Conservation (phyloP, 2,888 invertebrate species). For the Chrysolina americana region DNA sequence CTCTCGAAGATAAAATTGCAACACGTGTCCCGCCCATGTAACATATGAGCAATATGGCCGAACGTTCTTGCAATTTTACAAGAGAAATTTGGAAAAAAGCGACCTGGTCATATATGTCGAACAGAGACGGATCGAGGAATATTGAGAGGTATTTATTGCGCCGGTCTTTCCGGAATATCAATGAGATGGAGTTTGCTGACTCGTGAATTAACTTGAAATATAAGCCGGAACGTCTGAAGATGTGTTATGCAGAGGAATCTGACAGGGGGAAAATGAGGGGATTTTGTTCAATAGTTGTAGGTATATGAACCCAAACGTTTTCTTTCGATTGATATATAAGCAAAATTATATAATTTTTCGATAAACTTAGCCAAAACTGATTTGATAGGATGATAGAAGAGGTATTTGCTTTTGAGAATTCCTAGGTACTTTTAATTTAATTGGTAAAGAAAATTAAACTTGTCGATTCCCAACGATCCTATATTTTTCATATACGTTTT, state of each 20-base stretch:
- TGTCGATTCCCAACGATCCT: too few species aligned
- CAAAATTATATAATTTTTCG: too few species aligned
- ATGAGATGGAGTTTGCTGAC: slow-evolving; percentile 10
- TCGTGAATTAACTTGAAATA: neutral
- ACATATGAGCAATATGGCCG: slow-evolving; percentile 45
- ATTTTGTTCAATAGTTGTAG: too few species aligned
- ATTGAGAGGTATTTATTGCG: slow-evolving; percentile 20
- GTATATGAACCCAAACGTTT: too few species aligned
- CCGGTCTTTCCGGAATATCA: slow-evolving; percentile 3
- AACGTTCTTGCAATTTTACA: slow-evolving; percentile 40
- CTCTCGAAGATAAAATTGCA: slow-evolving; percentile 47
- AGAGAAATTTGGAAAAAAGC: slow-evolving; percentile 36
- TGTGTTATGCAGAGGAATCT: neutral
- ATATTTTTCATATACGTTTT: too few species aligned
- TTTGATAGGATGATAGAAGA: too few species aligned
- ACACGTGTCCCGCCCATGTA: slow-evolving; percentile 47
- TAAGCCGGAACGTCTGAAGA: neutral
- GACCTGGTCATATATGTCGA: slow-evolving; percentile 1
- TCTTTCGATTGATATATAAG: too few species aligned
- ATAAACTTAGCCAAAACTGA: too few species aligned
- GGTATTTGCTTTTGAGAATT: too few species aligned
- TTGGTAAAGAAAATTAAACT: too few species aligned
- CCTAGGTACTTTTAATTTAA: too few species aligned
- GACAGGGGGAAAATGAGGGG: neutral
- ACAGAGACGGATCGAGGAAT: slow-evolving; percentile 31